phyloP scores from a whole-genome alignment of 2,797 vertebrate species.

The Telmatherina bonti region DNA sequence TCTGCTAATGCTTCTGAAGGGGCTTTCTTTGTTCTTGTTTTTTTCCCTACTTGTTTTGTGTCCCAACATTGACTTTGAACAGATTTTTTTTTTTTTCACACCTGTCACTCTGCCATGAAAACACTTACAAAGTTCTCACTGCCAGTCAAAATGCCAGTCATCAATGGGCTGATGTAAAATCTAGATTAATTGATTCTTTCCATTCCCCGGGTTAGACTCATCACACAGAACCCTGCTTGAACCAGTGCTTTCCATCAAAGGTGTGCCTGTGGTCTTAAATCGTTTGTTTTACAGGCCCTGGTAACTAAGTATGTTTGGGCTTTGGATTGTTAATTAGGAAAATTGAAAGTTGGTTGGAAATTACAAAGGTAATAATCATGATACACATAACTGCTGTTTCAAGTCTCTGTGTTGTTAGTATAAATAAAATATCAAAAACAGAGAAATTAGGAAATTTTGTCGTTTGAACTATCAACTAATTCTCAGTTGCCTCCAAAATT shows the following conservation, averaged over 20 bases:
- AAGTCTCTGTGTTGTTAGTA: neutral
- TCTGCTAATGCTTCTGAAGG: conserved; percentile 29
- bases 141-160: neutral
- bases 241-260: neutral
- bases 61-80: conserved; percentile 16
- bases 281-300: neutral
- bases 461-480: neutral
- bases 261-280: neutral
- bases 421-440: neutral
- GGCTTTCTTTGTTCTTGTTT: conserved; percentile 17
- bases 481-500: too few relatives aligned
- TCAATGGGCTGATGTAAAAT: conserved; percentile 21
- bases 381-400: too few relatives aligned
- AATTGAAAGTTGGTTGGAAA: neutral
- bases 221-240: neutral
- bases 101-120: conserved; percentile 10
- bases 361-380: neutral
- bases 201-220: conserved; percentile 24
- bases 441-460: neutral
- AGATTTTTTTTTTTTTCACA: conserved; percentile 13
- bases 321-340: neutral
- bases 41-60: conserved; percentile 1
- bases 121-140: conserved; percentile 11
- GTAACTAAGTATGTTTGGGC: neutral
- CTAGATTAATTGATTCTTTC: conserved; percentile 26